Evolutionary conservation across 2,113 vertebrate genomes (phyloP).

Genomic region (Sterrhoptilus dennistouni): DNA sequence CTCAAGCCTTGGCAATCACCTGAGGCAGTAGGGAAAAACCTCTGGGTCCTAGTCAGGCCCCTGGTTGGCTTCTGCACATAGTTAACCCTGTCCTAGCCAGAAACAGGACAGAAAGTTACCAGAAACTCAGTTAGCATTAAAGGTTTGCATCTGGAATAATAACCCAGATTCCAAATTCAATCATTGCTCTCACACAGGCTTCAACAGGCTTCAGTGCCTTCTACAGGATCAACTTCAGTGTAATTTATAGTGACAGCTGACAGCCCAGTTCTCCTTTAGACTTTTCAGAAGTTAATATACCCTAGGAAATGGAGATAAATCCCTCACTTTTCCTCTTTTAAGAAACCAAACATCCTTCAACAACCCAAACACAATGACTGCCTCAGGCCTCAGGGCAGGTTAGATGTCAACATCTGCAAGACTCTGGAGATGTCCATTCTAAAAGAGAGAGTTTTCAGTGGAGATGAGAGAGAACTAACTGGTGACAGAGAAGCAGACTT

Average conservation of each 20-base stretch:
- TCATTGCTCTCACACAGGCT: background rate
- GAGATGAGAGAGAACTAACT: background rate
- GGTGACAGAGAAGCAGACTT: background rate
- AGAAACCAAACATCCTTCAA: background rate
- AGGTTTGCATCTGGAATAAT: background rate
- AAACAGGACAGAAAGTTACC: background rate
- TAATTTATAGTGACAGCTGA: constrained; percentile 1
- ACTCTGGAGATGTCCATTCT: background rate
- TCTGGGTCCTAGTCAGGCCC: background rate
- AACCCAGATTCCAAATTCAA: background rate
- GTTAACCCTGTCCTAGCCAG: background rate
- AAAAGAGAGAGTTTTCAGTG: background rate
- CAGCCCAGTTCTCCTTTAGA: background rate
- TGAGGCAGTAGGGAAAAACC: background rate
- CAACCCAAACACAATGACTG: background rate
- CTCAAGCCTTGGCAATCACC: background rate
- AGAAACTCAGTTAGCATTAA: background rate
- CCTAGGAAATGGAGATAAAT: background rate
- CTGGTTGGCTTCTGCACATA: background rate
- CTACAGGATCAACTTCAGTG: background rate
- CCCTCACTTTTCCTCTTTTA: background rate
- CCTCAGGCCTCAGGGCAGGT: background rate
- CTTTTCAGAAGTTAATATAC: background rate
- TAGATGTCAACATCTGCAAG: background rate
- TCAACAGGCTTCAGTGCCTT: background rate